Base-by-base conservation (phyloP, 2,113 vertebrate species). In the Caretta caretta region DNA sequence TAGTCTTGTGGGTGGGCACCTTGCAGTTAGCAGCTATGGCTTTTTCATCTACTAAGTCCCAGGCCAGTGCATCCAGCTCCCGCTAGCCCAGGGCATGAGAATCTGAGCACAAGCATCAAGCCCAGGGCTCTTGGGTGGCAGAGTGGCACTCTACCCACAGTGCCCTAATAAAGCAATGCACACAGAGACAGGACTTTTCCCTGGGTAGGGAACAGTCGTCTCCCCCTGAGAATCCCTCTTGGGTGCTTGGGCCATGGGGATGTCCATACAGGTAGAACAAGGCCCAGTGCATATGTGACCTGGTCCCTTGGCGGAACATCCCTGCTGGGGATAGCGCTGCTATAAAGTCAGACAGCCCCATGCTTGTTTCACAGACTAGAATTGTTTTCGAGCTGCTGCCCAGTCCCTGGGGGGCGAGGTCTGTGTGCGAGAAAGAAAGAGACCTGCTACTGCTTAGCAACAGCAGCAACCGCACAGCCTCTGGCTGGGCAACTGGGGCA, bases 321-420 rank as follows among this genome's bases (percentile, higher is more conserved):
- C 49, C 14, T 10, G 31, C 46, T 8, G 57, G 7, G 79, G 89
- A 10, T 69, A 27, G 29, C 5, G 24, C 4, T 46, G 84, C n/a
- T n/a, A 8, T 42, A 80, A 53, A 48, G 53, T 17, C 25, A 51
- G 22, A 48, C 0, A 0, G 38, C n/a, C 86, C 9, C 19, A 16
- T 35, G n/a, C 29, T 72, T 91, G 7, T 86, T 91, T 83, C 76
- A 84, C 3, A 75, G n/a, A 5, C 27, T 62, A 16, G 49, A 62
- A 20, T 83, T 8, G 11, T 89, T 90, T 78, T 92, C 38, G 82
- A 94, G 29, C 59, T 82, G 86, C 49, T 91, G 84, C 14, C 80
- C 79, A 10, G 31, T 50, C 29, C 89, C 59, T 85, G 65, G 24
- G 6, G 35, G 35, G 49, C 90, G 38, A 90, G 81, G 25, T 31